Conservation (phyloP, 2,113 vertebrate species). For the Oreocharis arfaki region DNA sequence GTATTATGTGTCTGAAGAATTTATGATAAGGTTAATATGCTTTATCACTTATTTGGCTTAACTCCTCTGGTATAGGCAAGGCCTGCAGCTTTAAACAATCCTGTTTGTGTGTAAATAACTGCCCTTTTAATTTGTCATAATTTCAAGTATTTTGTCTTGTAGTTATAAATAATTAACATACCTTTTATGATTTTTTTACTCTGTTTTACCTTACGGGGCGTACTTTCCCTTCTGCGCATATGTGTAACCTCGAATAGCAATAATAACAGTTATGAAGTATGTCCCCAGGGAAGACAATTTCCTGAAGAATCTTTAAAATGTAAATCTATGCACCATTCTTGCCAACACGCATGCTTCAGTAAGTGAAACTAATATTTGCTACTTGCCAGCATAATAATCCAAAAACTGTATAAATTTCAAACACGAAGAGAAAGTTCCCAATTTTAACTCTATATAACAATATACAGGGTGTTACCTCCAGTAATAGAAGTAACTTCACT, state of each 20-base stretch:
- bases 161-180: conserved; percentile 66
- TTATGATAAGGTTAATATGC: neutral
- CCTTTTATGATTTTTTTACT: conserved; percentile 57
- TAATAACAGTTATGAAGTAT: conserved; percentile 61
- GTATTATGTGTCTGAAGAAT: conserved; percentile 20
- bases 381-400: conserved; percentile 61
- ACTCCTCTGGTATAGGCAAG: neutral
- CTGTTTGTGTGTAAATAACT: conserved; percentile 56
- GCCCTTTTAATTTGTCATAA: conserved; percentile 62
- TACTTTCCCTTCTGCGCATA: conserved; percentile 42
- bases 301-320: conserved; percentile 64
- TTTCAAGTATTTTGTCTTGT: conserved; percentile 58
- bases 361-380: conserved; percentile 69
- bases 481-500: neutral
- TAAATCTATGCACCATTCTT: conserved; percentile 64
- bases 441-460: conserved; percentile 44
- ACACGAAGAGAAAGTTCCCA: conserved; percentile 45
- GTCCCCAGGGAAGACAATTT: conserved; percentile 57
- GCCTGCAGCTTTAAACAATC: conserved; percentile 39
- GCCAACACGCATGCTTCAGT: conserved; percentile 63
- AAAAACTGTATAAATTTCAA: conserved; percentile 60
- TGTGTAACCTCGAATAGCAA: conserved; percentile 59
- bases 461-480: neutral
- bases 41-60: conserved; percentile 19
- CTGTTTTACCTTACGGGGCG: conserved; percentile 35